phyloP scores from a whole-genome alignment of 2,888 invertebrate genomes.

The Spodoptera picta region DNA sequence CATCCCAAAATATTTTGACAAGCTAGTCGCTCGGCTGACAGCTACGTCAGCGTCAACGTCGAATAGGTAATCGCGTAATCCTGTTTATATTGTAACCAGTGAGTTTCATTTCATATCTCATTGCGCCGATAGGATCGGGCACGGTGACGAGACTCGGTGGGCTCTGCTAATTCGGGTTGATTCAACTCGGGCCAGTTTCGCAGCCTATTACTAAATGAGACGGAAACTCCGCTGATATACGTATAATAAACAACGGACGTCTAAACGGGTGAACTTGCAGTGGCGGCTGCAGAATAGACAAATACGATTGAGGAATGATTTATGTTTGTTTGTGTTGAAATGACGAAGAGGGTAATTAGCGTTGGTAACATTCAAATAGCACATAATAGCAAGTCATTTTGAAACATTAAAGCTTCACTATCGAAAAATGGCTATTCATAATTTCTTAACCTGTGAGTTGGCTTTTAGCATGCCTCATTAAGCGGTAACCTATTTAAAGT shows the following conservation, averaged over 20 bases:
- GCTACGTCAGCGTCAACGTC: slow-evolving; percentile 38
- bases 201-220: slow-evolving; percentile 70
- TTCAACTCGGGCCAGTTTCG: slow-evolving; percentile 56
- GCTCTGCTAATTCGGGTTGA: slow-evolving; percentile 65
- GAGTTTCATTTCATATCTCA: slow-evolving; percentile 77
- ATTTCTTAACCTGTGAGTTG: slow-evolving; percentile 29
- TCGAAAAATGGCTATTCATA: slow-evolving; percentile 30
- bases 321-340: slow-evolving; percentile 24
- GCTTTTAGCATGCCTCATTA: slow-evolving; percentile 48
- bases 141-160: slow-evolving; percentile 63
- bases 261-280: slow-evolving; percentile 39
- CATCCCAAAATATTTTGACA: slow-evolving; percentile 59
- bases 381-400: slow-evolving; percentile 34
- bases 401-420: slow-evolving; percentile 25
- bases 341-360: slow-evolving; percentile 20
- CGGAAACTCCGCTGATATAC: slow-evolving; percentile 77
- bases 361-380: slow-evolving; percentile 9
- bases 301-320: slow-evolving; percentile 43
- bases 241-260: slow-evolving; percentile 63
- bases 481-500: slow-evolving; percentile 55
- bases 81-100: slow-evolving; percentile 61
- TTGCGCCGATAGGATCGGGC: slow-evolving; percentile 72
- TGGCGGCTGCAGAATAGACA: slow-evolving; percentile 35
- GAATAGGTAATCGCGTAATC: slow-evolving; percentile 49
- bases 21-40: slow-evolving; percentile 42